phyloP scores from a whole-genome alignment of 2,797 vertebrate species.

The Eptatretus atami region DNA sequence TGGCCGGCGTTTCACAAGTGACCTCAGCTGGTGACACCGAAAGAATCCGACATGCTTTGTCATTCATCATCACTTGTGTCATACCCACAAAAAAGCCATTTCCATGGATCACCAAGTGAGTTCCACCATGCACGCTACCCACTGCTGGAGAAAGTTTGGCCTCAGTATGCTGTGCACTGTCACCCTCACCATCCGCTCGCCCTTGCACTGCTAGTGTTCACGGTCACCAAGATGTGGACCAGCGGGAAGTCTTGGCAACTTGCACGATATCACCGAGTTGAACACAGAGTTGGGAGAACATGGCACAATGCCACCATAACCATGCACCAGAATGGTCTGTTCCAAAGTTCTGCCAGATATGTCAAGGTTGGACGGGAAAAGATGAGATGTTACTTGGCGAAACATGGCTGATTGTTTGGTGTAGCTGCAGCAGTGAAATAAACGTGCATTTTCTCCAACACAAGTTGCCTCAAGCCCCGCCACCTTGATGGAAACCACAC shows the following conservation, averaged over 20 bases:
- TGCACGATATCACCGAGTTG: slow-evolving; percentile 14
- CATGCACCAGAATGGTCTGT: slow-evolving; percentile 11
- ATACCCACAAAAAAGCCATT: slow-evolving; percentile 29
- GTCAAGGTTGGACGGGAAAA: slow-evolving; percentile 10
- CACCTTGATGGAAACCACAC: slow-evolving; percentile 12
- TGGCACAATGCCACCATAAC: slow-evolving; percentile 13
- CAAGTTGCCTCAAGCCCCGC: slow-evolving; percentile 18
- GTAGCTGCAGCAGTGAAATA: slow-evolving; percentile 15
- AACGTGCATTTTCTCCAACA: slow-evolving; percentile 22
- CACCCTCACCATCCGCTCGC: slow-evolving; percentile 16
- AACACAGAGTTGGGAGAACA: slow-evolving; percentile 14
- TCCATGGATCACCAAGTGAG: slow-evolving; percentile 19
- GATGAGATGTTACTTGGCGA: slow-evolving; percentile 14
- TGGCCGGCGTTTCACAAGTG: slow-evolving; percentile 18
- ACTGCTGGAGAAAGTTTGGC: slow-evolving; percentile 16
- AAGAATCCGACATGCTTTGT: slow-evolving; percentile 16
- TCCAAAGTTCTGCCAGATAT: slow-evolving; percentile 27
- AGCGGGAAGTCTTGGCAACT: slow-evolving; percentile 16
- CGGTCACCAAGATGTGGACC: slow-evolving; percentile 17
- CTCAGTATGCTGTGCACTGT: slow-evolving; percentile 14
- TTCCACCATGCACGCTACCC: slow-evolving; percentile 31
- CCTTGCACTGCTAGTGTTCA: slow-evolving; percentile 26
- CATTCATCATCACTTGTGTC: slow-evolving; percentile 22
- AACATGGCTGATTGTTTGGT: slow-evolving; percentile 13
- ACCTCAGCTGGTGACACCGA: slow-evolving; percentile 14